Evolutionary conservation across 2,113 vertebrate genomes (phyloP).

Genomic region (Turnix velox): DNA sequence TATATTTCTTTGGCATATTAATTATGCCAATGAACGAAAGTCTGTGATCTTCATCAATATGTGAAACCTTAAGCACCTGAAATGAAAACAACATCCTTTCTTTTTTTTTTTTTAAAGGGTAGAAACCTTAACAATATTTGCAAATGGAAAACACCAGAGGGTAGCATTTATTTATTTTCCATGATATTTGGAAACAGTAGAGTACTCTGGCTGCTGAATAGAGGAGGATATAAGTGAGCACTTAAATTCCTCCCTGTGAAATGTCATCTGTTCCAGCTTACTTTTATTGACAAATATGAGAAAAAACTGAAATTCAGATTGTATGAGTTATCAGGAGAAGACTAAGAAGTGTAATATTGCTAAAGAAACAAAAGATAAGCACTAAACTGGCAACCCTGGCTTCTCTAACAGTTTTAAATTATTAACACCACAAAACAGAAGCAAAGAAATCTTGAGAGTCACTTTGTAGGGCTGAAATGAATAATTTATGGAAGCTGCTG

Average conservation of each 20-base stretch:
- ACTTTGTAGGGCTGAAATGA: conserved; percentile 13
- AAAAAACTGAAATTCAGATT: neutral
- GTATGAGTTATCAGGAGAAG: neutral
- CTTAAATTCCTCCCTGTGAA: neutral
- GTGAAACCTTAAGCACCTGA: neutral
- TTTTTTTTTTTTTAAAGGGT: neutral
- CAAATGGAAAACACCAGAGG: conserved; percentile 66
- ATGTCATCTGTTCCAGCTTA: neutral
- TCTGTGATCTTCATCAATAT: neutral
- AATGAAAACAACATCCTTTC: accelerated
- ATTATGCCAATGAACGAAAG: neutral
- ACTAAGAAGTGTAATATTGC: neutral
- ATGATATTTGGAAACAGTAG: neutral
- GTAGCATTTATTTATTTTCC: conserved; percentile 70
- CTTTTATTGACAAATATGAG: neutral
- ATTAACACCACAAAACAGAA: conserved; percentile 35
- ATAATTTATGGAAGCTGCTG: conserved; percentile 45
- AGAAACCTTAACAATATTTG: neutral
- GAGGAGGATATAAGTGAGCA: neutral
- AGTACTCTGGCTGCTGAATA: neutral
- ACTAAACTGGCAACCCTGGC: neutral
- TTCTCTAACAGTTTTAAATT: conserved; percentile 34
- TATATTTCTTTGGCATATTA: neutral
- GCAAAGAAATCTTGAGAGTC: conserved; percentile 10
- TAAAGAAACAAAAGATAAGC: neutral